These are phyloP conservation scores for Macaria liturata DNA, from an alignment of 2,888 invertebrate genomes.

Conservation along the genomic window DNA sequence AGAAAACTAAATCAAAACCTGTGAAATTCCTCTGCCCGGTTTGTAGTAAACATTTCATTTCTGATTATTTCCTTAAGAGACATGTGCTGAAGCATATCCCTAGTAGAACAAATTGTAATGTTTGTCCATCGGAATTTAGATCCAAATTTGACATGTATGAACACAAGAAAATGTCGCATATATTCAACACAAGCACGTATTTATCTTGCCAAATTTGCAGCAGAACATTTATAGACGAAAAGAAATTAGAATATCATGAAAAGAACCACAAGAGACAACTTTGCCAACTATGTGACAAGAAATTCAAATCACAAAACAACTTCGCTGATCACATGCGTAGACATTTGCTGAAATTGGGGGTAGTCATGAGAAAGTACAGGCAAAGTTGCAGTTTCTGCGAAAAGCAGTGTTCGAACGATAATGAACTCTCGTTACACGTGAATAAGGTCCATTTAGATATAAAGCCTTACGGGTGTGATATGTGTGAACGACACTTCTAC, in stretches of 20 bases:
- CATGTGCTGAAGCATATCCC: conserved; percentile 61
- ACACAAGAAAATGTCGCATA: conserved; percentile 62
- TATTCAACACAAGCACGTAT: conserved; percentile 44
- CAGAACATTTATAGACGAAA: conserved; percentile 45
- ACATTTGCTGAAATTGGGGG: conserved; percentile 53
- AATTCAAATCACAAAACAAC: conserved; percentile 49
- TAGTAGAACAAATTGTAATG: conserved; percentile 48
- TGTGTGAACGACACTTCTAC: conserved; percentile 72
- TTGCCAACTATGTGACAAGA: conserved; percentile 63
- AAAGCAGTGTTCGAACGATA: conserved; percentile 60
- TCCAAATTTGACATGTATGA: conserved; percentile 66
- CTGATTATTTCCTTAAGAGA: conserved; percentile 64
- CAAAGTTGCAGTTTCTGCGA: conserved; percentile 74
- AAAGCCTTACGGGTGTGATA: conserved; percentile 71
- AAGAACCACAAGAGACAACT: conserved; percentile 49
- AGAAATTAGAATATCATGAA: conserved; percentile 50
- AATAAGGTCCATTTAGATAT: conserved; percentile 74
- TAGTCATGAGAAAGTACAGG: conserved; percentile 35
- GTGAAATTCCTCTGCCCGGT: conserved; percentile 59
- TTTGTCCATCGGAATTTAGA: conserved; percentile 51
- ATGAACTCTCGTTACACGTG: conserved; percentile 66
- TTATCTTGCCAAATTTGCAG: conserved; percentile 57
- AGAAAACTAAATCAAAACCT: conserved; percentile 42
- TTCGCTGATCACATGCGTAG: conserved; percentile 60
- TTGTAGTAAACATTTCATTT: conserved; percentile 68